Conservation (phyloP, 1,140 invertebrate genomes). For the Anastatus disparis region DNA sequence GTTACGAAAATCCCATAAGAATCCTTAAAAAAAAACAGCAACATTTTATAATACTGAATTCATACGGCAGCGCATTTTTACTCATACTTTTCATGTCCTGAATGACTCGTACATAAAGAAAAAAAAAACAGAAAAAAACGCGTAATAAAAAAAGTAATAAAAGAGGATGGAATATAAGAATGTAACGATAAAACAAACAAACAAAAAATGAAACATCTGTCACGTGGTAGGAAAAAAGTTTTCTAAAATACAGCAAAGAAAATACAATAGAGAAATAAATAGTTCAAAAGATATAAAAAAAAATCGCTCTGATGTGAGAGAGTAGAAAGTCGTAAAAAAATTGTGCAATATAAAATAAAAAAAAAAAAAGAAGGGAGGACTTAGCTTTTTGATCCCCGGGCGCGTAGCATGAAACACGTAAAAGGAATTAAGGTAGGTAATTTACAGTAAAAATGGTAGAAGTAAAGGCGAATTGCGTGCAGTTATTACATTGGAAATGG, state of each 20-base stretch:
- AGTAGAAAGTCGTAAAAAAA: conserved; percentile 26
- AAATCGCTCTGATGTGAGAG: background rate
- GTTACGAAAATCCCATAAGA: too few species aligned
- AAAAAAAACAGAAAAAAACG: background rate
- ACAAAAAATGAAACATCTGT: conserved; percentile 25
- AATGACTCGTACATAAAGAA: conserved; percentile 4
- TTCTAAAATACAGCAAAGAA: background rate
- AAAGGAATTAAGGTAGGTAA: conserved; percentile 33
- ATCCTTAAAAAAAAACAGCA: background rate
- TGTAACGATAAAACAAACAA: background rate
- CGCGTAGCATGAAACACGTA: conserved; percentile 1
- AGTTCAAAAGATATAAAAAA: conserved; percentile 30
- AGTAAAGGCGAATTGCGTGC: conserved; percentile 10
- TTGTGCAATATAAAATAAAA: conserved; percentile 36
- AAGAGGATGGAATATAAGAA: background rate
- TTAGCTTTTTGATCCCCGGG: conserved; percentile 25
- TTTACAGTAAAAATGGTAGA: conserved; percentile 29
- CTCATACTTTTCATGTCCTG: background rate
- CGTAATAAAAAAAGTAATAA: conserved; percentile 1
- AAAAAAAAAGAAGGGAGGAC: conserved; percentile 3
- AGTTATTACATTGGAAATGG: conserved; percentile 34
- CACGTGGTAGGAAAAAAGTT: background rate
- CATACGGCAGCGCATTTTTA: conserved; percentile 2
- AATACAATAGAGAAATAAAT: conserved; percentile 19
- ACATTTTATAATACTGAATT: conserved; percentile 36